Conservation (phyloP, 1,140 invertebrate species). For the Lamellibrachia luymesi region DNA sequence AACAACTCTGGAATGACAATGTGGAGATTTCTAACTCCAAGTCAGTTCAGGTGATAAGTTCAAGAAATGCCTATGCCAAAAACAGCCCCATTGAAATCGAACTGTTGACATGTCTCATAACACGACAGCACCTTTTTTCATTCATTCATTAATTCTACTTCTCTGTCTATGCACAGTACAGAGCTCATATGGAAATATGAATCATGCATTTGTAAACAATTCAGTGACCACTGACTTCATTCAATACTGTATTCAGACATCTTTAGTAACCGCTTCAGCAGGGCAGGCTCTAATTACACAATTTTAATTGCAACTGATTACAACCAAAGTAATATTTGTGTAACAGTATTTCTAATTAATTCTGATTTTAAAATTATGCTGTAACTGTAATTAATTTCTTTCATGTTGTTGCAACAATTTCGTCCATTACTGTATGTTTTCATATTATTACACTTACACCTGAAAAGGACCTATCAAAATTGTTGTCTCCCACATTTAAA, state of each 20-base stretch:
- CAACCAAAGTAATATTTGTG: too few relatives aligned
- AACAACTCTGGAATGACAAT: neutral
- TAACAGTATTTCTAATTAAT: too few relatives aligned
- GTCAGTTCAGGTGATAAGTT: neutral
- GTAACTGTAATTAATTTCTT: too few relatives aligned
- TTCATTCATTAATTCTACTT: neutral
- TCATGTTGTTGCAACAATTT: too few relatives aligned
- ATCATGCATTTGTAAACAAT: neutral
- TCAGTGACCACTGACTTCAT: neutral
- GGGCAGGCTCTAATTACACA: too few relatives aligned
- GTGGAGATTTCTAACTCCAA: neutral
- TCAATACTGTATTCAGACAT: neutral
- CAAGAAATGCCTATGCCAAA: neutral
- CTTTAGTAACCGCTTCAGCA: neutral
- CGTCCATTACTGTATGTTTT: too few relatives aligned
- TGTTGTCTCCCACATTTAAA: too few relatives aligned
- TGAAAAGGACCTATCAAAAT: too few relatives aligned
- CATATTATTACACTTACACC: too few relatives aligned
- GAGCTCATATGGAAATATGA: neutral
- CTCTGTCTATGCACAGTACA: neutral
- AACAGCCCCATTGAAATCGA: neutral
- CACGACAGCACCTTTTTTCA: neutral
- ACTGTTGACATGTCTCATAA: neutral
- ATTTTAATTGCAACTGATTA: too few relatives aligned
- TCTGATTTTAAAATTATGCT: too few relatives aligned